phyloP scores from a whole-genome alignment of 2,113 vertebrate species.

The Dipodomys stephensi region DNA sequence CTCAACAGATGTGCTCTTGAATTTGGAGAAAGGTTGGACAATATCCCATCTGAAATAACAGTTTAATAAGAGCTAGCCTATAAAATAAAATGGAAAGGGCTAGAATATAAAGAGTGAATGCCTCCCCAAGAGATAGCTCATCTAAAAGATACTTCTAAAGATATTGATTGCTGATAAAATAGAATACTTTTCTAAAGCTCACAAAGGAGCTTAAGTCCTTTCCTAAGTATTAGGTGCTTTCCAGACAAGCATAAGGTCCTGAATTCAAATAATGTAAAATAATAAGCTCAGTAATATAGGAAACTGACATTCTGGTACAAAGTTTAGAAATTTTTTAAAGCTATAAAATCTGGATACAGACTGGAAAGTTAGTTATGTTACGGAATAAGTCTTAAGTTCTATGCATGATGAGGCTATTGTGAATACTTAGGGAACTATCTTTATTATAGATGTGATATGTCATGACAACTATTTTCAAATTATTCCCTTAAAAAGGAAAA shows the following conservation, averaged over 20 bases:
- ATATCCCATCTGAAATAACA: slow-evolving; percentile 35
- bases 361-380: slow-evolving; percentile 30
- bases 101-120: background rate
- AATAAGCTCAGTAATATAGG: background rate
- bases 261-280: background rate
- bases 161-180: slow-evolving; percentile 19
- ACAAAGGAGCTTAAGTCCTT: slow-evolving; percentile 28
- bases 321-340: background rate
- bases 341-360: slow-evolving; percentile 6
- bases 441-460: background rate
- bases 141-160: slow-evolving; percentile 57
- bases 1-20: background rate
- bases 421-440: slow-evolving; percentile 1
- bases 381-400: background rate
- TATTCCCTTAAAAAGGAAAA: slow-evolving; percentile 23
- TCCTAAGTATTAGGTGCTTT: background rate
- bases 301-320: background rate
- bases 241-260: too few relatives aligned
- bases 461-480: slow-evolving; percentile 5
- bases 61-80: slow-evolving; percentile 14
- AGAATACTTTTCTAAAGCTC: slow-evolving; percentile 56
- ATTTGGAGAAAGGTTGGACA: slow-evolving; percentile 38
- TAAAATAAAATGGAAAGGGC: slow-evolving; percentile 16
- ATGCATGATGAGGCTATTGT: background rate
- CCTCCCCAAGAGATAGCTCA: slow-evolving; percentile 34